These are phyloP conservation scores for Lophotriccus pileatus DNA, from an alignment of 2,797 vertebrate species.

Conservation along the genomic window DNA sequence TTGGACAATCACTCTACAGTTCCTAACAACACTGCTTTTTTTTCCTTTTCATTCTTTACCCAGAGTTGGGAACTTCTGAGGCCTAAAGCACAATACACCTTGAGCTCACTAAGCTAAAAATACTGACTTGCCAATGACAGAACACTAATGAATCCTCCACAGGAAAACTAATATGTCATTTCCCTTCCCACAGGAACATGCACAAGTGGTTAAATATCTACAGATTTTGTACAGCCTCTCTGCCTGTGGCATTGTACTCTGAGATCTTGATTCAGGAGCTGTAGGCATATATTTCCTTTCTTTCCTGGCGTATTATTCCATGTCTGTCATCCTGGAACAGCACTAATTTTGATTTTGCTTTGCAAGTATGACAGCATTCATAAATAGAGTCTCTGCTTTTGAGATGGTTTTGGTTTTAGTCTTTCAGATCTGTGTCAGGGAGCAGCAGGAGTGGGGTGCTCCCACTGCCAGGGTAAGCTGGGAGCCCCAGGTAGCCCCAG, in stretches of 20 bases:
- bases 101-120: slow-evolving; percentile 27
- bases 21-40: neutral
- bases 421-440: neutral
- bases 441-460: neutral
- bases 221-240: neutral
- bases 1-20: neutral
- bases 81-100: neutral
- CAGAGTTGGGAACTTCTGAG: neutral
- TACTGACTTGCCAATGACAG: neutral
- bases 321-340: neutral
- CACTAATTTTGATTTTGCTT: slow-evolving; percentile 1
- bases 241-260: neutral
- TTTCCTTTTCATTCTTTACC: neutral
- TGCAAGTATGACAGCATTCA: neutral
- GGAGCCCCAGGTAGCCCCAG: neutral
- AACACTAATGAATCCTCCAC: slow-evolving; percentile 22
- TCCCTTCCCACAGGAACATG: neutral
- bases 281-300: neutral
- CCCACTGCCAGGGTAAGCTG: fast-evolving
- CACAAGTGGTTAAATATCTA: neutral
- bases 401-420: neutral
- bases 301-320: neutral
- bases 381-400: neutral
- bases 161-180: slow-evolving; percentile 16
- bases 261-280: neutral